Percentiles rank a stretch among this genome's conserved stretches.
These are phyloP conservation scores for Chrysoperla carnea DNA, from an alignment of 1,140 invertebrate species.

Conservation along the genomic window DNA sequence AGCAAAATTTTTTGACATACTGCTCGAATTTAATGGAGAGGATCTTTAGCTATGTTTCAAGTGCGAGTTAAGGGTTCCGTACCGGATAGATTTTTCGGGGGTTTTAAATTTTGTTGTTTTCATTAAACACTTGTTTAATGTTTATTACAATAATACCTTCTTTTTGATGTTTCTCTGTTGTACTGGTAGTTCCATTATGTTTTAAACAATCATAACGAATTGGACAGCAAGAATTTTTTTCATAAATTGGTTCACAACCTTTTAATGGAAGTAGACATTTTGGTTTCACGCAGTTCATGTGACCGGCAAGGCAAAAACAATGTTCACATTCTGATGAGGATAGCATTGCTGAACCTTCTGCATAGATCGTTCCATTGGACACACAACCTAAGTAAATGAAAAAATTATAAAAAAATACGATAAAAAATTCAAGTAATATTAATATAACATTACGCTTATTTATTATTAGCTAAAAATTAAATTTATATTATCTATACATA, in stretches of 20 bases:
- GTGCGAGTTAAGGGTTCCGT: no score
- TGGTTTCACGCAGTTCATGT: constrained; percentile 60
- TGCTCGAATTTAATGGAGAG: no score
- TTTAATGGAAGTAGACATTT: constrained; percentile 60
- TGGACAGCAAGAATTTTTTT: constrained; percentile 63
- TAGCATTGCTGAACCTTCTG: constrained; percentile 68
- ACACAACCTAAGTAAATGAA: constrained; percentile 39
- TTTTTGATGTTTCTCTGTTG: constrained; percentile 4
- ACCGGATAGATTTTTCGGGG: no score
- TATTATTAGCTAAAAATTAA: no score
- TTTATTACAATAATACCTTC: constrained; percentile 2
- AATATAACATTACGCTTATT: no score
- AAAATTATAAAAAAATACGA: no score
- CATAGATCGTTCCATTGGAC: constrained; percentile 55
- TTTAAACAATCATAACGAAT: constrained; percentile 54
- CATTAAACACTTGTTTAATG: no score
- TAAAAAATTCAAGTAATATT: no score
- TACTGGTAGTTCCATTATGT: constrained; percentile 4
- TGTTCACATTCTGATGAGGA: constrained; percentile 63
- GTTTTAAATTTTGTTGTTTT: no score
- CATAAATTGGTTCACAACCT: constrained; percentile 49
- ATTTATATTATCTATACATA: no score
- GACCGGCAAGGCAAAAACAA: constrained; percentile 61
- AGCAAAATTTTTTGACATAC: no score
- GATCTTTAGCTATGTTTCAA: no score